Evolutionary conservation across 1,140 invertebrate species (phyloP).

Genomic region (Leptoteleia sp.): DNA sequence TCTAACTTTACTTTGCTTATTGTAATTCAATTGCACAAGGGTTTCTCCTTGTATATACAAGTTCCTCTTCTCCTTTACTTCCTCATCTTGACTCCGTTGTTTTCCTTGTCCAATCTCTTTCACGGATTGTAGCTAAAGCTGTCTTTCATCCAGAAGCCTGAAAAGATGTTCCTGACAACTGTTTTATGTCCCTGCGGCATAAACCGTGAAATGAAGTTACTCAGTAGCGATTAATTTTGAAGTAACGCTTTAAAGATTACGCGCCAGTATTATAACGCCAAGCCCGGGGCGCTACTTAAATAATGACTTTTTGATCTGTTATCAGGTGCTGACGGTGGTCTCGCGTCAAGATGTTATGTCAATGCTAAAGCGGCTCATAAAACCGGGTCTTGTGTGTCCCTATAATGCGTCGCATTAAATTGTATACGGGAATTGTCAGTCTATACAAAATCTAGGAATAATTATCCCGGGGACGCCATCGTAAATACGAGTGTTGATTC

Average conservation of each 20-base stretch:
- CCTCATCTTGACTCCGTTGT: slow-evolving; percentile 43
- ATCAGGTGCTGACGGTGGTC: slow-evolving; percentile 18
- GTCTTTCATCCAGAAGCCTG: slow-evolving; percentile 67
- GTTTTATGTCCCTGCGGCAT: slow-evolving; percentile 73
- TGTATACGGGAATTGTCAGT: slow-evolving; percentile 68
- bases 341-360: slow-evolving; percentile 6
- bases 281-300: slow-evolving; percentile 22
- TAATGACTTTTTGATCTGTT: slow-evolving; percentile 56
- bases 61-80: slow-evolving; percentile 30
- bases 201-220: slow-evolving; percentile 57
- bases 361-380: slow-evolving; percentile 42
- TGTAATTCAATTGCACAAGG: slow-evolving; percentile 80
- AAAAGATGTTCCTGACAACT: slow-evolving; percentile 76
- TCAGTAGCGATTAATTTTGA: slow-evolving; percentile 41
- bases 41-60: slow-evolving; percentile 65
- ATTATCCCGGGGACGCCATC: slow-evolving; percentile 67
- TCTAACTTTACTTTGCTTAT: slow-evolving; percentile 79
- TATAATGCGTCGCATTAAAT: slow-evolving; percentile 67
- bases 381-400: slow-evolving; percentile 6
- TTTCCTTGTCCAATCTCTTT: slow-evolving; percentile 57
- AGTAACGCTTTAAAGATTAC: slow-evolving; percentile 47
- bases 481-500: slow-evolving; percentile 76
- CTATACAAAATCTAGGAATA: slow-evolving; percentile 68
- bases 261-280: slow-evolving; percentile 1
- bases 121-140: slow-evolving; percentile 56